Evolutionary conservation across 2,113 vertebrate genomes (phyloP), one percentile per base, ranked within the genome.

Genomic region (Daubentonia madagascariensis): DNA sequence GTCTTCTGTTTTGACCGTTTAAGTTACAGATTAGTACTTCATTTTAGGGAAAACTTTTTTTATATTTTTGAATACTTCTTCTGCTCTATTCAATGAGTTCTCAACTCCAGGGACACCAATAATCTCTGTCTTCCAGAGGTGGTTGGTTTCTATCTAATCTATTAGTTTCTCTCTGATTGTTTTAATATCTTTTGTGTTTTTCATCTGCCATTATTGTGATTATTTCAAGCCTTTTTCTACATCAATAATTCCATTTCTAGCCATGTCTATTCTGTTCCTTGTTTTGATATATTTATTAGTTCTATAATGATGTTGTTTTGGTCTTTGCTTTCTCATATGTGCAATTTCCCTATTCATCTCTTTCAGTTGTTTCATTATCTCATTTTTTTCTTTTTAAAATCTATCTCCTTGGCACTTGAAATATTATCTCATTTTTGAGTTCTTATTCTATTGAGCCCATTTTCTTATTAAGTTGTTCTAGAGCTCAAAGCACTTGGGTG

Each of bases 211-310:
- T 89, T 93, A 88, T 50, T 25, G 17, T 76, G 85, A 84, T 89
- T 88, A 57, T 59, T 89, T 93, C 20, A 93, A 68, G 48, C 3
- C 28, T 68, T 76, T 73, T 37, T 57, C 50, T 59, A 61, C 52
- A 85, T 52, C 28, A 61, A 52, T 83, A 78, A n/a, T 96, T 93
- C 43, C 80, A 96, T 28, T 89, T 70, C n/a, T n/a, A 79, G 43
- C n/a, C 70, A 45, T 54, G 28, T 72, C 61, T 85, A 72, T 17
- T 89, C 79, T 61, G 6, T 52, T 79, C 12, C 76, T 89, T 93
- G 35, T 86, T 73, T 87, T 88, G 45, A 91, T 63, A 37, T 81
- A 45, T 57, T 67, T 37, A 70, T 89, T 84, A 84, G 68, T 88
- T 96, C 84, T 75, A 54, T 73, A 88, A 30, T 79, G 73, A 52